Evolutionary conservation across 2,888 invertebrate genomes (phyloP), one percentile per base, ranked within the genome.

Genomic region (Chalcosyrphus nemorum): DNA sequence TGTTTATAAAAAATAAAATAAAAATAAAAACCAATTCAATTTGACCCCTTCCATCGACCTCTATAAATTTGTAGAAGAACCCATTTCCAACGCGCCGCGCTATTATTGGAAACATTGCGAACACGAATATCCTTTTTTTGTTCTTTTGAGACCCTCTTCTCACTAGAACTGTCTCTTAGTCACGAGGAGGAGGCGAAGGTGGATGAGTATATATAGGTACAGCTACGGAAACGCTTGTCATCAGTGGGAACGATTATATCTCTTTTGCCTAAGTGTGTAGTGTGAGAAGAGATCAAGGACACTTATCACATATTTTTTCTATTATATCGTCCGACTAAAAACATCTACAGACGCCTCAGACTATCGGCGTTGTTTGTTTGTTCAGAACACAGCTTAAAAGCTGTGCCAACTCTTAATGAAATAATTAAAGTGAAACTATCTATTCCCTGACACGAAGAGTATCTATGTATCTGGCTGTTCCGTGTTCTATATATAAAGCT

Each of bases 251-350:
- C 47, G 63, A 43, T 38, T 74, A 47, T 61, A 65, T 41, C 57
- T 72, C 43, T 68, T n/a, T n/a, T n/a, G n/a, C n/a, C n/a, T n/a
- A n/a, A n/a, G n/a, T n/a, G n/a, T n/a, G n/a, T n/a, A n/a, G n/a
- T 29, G 71, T 57, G 41, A 43, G 65, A 41, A 32, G 32, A 59
- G 78, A 65, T 56, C 74, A 81, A 68, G 80, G 74, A 54, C 59
- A 74, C 43, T 61, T 72, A 24, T 72, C 57, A 57, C 56, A 50
- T 57, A 32, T 47, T 54, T 50, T 71, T 47, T 38, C 32, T 54
- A 63, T 59, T 61, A 21, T 32, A 29, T 32, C 54, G 61, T 43
- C 27, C 41, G 15, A 29, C 27, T 38, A 1, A 27, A 19, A 13
- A 13, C 32, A 29, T 71, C 47, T 19, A 45, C 4, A 24, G n/a